Conservation (phyloP, 2,113 vertebrate species). For the Ceuthmochares aereus region DNA sequence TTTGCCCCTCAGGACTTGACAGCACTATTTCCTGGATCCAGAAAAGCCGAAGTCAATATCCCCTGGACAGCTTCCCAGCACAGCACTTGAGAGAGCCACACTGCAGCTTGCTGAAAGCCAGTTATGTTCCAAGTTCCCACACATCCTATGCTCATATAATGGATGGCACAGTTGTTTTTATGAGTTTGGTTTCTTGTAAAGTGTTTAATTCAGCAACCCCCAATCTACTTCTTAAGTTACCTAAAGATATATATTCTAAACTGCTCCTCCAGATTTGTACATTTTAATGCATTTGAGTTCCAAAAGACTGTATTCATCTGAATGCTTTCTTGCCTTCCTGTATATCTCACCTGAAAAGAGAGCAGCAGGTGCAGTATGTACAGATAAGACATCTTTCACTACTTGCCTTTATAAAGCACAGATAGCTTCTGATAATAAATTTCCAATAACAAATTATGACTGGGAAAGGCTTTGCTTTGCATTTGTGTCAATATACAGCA, state of each 20-base stretch:
- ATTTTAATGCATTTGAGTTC: not conserved
- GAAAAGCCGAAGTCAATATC: constrained; percentile 50
- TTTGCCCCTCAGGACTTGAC: constrained; percentile 50
- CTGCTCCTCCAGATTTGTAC: not conserved
- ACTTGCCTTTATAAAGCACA: not conserved
- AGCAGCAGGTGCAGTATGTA: not conserved
- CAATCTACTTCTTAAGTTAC: not conserved
- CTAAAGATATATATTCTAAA: not conserved
- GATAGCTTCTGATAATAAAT: not conserved
- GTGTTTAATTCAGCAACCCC: not conserved
- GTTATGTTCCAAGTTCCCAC: not conserved
- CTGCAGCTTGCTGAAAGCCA: not conserved
- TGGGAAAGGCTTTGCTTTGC: not conserved
- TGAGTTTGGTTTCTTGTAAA: not conserved
- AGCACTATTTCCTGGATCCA: constrained; percentile 47
- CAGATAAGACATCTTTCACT: not conserved
- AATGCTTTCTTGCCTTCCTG: not conserved
- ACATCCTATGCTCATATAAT: not conserved
- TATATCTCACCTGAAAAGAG: not conserved
- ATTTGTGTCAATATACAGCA: not conserved
- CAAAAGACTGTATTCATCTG: not conserved
- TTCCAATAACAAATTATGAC: not conserved
- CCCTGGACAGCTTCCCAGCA: constrained; percentile 49
- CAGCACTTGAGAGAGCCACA: not conserved
- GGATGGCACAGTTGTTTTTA: not conserved